Evolutionary conservation across 2,888 invertebrate genomes (phyloP).

Genomic region (Tricholauxania praeusta): DNA sequence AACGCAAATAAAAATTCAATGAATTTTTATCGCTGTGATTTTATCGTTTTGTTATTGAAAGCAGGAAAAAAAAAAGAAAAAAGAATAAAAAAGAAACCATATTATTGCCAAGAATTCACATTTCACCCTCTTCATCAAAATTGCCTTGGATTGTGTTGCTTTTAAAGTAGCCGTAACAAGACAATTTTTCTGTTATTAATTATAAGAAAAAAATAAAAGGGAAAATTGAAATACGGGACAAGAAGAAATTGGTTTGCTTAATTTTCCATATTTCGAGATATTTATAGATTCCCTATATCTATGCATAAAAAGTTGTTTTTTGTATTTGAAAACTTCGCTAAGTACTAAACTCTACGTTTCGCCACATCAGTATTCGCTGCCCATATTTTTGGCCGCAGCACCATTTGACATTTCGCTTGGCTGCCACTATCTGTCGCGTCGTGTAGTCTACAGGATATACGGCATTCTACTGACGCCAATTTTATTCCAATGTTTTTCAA

Average conservation of each 20-base stretch:
- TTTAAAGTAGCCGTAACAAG: no score
- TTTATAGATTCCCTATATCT: background rate
- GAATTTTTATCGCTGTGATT: conserved; percentile 32
- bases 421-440: background rate
- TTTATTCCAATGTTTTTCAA: conserved; percentile 48
- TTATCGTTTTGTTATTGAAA: conserved; percentile 6
- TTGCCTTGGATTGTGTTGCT: no score
- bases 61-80: background rate
- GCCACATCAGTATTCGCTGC: background rate
- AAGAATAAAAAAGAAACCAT: background rate
- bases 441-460: background rate
- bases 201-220: no score
- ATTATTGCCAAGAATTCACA: conserved; percentile 44
- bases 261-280: no score
- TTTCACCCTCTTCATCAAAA: background rate
- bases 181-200: no score
- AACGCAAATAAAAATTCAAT: conserved; percentile 26
- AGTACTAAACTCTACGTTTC: background rate
- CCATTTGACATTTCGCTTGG: conserved; percentile 5
- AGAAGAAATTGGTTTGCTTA: no score
- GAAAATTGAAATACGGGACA: no score
- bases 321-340: background rate
- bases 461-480: conserved; percentile 59
- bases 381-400: background rate
- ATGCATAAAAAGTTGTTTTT: background rate